Base-by-base conservation (phyloP, 2,888 invertebrate genomes). In the Marasmarcha lunaedactyla region DNA sequence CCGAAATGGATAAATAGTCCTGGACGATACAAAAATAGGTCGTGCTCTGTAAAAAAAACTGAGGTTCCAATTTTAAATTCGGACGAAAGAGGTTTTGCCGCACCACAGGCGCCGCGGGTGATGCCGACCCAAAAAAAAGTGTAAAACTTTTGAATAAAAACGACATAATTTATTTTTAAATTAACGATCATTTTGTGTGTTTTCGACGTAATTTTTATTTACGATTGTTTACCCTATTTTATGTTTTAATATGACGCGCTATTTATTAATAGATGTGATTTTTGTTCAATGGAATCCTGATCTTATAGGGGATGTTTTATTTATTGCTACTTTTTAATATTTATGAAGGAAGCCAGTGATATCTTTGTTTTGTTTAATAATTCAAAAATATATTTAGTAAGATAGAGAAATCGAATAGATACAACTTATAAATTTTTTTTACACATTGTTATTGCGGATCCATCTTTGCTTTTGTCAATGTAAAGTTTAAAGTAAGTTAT, bases 201-300 rank as follows among this genome's bases (percentile, higher is more conserved):
- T 71, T 78, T 72, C 58, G 64, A 62, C 76, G 70, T 78, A 71
- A 76, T 76, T 67, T 78, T 79, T 79, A 83, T 83, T 83, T 79
- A 83, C 71, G 76, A 77, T 79, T 83, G 79, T 81, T 83, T 81
- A 79, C 67, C 67, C 71, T 70, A 71, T 71, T 81, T 81, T 81
- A 79, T 81, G 81, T 81, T 81, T 81, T 79, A 81, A 81, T 81
- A 79, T 68, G 71, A 54, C 55, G 51, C 57, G 43, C 57, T 71
- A 78, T 81, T 81, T 81, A 79, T 77, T 54, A 62, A 45, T 50
- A 36, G 37, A 25, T 60, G 69, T 58, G 59, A 68, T 69, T 62
- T 62, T 68, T 61, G 56, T 64, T 46, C 51, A 46, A 44, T 48
- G 62, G 67, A 67, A 67, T 74, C 58, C 49, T 20, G 20, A 20